A percentile compares a stretch with the other conserved stretches of the same genome.
Evolutionary conservation across 2,888 invertebrate genomes (phyloP).

Genomic region (Lomographa bimaculata): DNA sequence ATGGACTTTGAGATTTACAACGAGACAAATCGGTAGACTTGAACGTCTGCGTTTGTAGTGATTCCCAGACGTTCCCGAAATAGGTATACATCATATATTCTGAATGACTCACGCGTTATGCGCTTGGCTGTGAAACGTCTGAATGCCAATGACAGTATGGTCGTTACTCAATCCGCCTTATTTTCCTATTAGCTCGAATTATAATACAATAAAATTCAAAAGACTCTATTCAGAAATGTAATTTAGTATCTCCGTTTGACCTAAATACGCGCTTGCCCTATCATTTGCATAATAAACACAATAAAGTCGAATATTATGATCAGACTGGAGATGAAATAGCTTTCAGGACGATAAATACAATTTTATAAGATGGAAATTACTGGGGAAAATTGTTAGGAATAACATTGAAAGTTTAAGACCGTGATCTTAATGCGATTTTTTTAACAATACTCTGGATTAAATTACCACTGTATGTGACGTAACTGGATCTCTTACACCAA

Average conservation of each 20-base stretch:
- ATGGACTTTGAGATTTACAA: constrained; percentile 48
- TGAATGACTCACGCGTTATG: constrained; percentile 56
- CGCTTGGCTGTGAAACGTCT: constrained; percentile 35
- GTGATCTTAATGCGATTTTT: neutral
- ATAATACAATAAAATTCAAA: constrained; percentile 24
- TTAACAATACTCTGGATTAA: too few species aligned
- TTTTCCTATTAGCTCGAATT: constrained; percentile 20
- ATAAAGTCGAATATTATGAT: constrained; percentile 30
- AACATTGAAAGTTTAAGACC: too few species aligned
- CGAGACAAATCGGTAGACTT: constrained; percentile 46
- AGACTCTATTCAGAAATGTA: constrained; percentile 15
- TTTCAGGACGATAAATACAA: constrained; percentile 22
- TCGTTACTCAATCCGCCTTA: constrained; percentile 19
- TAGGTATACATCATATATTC: constrained; percentile 52
- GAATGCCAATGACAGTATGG: constrained; percentile 21
- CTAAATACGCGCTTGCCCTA: constrained; percentile 25
- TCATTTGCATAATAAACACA: constrained; percentile 27
- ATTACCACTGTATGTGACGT: constrained; percentile 23
- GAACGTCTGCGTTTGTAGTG: constrained; percentile 55
- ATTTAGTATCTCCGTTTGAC: constrained; percentile 18
- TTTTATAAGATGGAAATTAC: constrained; percentile 24
- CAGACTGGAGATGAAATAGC: constrained; percentile 20
- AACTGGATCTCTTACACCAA: constrained; percentile 46
- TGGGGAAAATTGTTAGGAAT: constrained; percentile 3
- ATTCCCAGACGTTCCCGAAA: constrained; percentile 74